Evolutionary conservation across 2,888 invertebrate genomes (phyloP).

Genomic region (Coelinius sp.): DNA sequence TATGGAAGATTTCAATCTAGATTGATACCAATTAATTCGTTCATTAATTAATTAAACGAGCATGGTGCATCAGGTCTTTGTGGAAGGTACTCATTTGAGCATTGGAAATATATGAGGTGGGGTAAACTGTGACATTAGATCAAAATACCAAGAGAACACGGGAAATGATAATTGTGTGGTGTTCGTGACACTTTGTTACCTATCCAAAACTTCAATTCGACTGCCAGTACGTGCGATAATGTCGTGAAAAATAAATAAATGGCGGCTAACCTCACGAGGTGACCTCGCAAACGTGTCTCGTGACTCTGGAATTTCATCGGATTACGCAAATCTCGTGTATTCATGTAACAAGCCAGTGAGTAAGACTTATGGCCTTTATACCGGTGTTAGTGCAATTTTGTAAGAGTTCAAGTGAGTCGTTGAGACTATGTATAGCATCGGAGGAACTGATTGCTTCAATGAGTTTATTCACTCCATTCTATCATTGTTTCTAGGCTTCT

Average conservation of each 20-base stretch:
- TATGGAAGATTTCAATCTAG: too few relatives aligned
- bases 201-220: slow-evolving; percentile 30
- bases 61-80: too few relatives aligned
- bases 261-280: slow-evolving; percentile 36
- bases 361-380: slow-evolving; percentile 10
- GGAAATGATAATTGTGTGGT: not conserved
- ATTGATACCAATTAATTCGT: too few relatives aligned
- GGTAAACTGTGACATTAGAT: not conserved
- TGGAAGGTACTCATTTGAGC: too few relatives aligned
- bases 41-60: too few relatives aligned
- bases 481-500: not conserved
- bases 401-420: slow-evolving; percentile 13
- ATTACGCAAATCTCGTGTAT: slow-evolving; percentile 46
- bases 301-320: slow-evolving; percentile 43
- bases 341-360: slow-evolving; percentile 7
- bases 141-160: not conserved
- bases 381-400: not conserved
- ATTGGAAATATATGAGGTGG: too few relatives aligned
- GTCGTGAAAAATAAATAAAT: slow-evolving; percentile 26
- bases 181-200: slow-evolving; percentile 30
- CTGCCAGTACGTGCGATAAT: slow-evolving; percentile 40
- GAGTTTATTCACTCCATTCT: slow-evolving; percentile 6
- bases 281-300: slow-evolving; percentile 33
- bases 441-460: slow-evolving; percentile 10
- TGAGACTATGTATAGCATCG: slow-evolving; percentile 13